Evolutionary conservation across 2,888 invertebrate species (phyloP).

Genomic region (Plebejus melissa): DNA sequence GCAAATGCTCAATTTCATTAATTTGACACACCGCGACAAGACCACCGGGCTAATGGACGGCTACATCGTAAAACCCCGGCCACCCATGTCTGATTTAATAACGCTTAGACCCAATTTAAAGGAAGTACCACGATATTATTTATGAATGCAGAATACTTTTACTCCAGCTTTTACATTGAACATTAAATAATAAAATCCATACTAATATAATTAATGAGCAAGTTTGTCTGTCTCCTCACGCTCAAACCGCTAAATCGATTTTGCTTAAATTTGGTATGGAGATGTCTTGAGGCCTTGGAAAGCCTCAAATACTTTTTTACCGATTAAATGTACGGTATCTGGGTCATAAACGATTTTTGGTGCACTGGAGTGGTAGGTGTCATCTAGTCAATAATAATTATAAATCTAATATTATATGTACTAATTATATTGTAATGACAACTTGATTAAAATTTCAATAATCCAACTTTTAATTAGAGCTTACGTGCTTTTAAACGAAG

Average conservation of each 20-base stretch:
- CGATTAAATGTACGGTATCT: too few species aligned
- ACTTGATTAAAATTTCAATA: not conserved
- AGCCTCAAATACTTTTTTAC: too few species aligned
- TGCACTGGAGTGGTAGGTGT: too few species aligned
- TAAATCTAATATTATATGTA: not conserved
- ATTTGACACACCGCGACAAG: conserved; percentile 22
- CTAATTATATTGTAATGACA: not conserved
- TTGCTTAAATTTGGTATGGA: too few species aligned
- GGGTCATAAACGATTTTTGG: too few species aligned
- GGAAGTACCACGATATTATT: not conserved
- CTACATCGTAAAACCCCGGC: not conserved
- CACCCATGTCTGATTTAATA: conserved; percentile 2
- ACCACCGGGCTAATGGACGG: conserved; percentile 16
- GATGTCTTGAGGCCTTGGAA: too few species aligned
- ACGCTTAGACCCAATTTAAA: conserved; percentile 2
- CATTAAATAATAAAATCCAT: not conserved
- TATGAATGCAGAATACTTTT: not conserved
- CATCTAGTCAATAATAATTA: not conserved
- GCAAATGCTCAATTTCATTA: conserved; percentile 9
- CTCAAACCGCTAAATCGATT: too few species aligned
- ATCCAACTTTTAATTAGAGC: conserved; percentile 13
- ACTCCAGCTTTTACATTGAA: not conserved
- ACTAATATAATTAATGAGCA: too few species aligned
- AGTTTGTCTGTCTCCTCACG: too few species aligned
- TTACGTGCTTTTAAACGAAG: conserved; percentile 4